Evolutionary conservation across 2,113 vertebrate species (phyloP).

Genomic region (Martes martes): DNA sequence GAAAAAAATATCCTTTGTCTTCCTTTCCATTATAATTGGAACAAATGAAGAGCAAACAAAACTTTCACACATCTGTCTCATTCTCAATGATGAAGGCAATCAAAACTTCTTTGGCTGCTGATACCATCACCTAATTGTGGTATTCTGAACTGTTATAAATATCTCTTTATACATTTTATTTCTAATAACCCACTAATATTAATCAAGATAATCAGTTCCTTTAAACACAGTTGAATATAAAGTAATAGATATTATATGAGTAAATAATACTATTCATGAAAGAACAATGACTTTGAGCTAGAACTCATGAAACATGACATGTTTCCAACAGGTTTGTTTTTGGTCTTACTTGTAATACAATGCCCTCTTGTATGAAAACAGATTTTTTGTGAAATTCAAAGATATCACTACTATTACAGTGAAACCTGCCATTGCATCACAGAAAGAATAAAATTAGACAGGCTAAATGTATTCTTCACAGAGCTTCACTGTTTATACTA

Average conservation of each 20-base stretch:
- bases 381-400: background rate
- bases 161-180: background rate
- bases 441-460: background rate
- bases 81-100: background rate
- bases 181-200: background rate
- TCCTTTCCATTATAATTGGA: background rate
- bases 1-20: background rate
- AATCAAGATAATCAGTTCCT: background rate
- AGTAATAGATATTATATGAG: background rate
- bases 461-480: background rate
- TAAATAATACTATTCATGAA: background rate
- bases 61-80: background rate
- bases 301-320: background rate
- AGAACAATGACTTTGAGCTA: no score
- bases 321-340: background rate
- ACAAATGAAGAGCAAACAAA: background rate
- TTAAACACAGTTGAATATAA: conserved; percentile 8
- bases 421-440: background rate
- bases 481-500: background rate
- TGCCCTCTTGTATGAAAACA: background rate
- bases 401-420: background rate
- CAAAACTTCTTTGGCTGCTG: background rate
- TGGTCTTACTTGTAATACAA: background rate
- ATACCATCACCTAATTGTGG: background rate
- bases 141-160: background rate